Evolutionary conservation across 1,140 invertebrate species (phyloP), one percentile per base, ranked within the genome.

Genomic region (Psilanteris sp.): DNA sequence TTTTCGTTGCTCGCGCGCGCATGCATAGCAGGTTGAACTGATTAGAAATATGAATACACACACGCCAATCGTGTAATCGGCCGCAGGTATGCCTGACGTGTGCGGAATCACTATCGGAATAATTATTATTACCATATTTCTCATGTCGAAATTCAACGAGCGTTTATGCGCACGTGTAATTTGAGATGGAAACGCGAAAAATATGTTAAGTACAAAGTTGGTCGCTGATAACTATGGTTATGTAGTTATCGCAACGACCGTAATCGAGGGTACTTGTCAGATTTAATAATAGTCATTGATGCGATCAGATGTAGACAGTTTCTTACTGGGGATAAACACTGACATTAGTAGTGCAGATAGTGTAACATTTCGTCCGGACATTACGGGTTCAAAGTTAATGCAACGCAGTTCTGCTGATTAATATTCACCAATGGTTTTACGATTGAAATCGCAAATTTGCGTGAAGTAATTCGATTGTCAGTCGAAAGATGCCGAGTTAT

Each of bases 51-150:
- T 72, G 62, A 72, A 62, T 62, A 54, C 29, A 16, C 16, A 10
- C 36, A 31, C 15, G 31, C 1, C 20, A 15, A 1, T 54, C 55
- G 14, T 43, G 37, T 71, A 71, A 61, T 62, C 55, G 34, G 26
- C 26, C 55, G 36, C 4, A 26, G 54, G 52, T 44, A 59, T 61
- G 37, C 6, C 31, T 48, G 37, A 61, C 71, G 31, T 37, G 55
- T 11, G 24, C 26, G 31, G 9, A 36, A 71, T 54, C 31, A 55
- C 54, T 48, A 67, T 32, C 36, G 16, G 1, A 57, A 67, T 66
- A 61, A 74, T 67, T 61, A 54, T 67, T 61, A 66, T 61, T 61
- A 57, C 31, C 41, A 61, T 66, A 52, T 64, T 66, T 73, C 24
- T 57, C 52, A 27, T 59, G 44, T 66, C 52, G 50, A 48, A 43